Conservation (phyloP, 2,888 invertebrate species). For the Drosophila peninsularis region DNA sequence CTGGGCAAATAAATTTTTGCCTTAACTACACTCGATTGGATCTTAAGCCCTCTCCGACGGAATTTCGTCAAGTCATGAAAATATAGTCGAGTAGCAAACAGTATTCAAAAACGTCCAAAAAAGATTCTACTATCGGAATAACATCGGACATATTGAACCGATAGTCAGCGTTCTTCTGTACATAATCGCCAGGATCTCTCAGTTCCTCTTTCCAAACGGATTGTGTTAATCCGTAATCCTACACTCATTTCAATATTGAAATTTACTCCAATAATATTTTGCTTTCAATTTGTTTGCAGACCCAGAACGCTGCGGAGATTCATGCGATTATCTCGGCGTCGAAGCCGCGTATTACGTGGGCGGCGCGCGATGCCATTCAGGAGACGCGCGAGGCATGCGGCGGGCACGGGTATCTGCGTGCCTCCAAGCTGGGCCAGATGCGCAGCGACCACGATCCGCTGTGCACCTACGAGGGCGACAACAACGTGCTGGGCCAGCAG, state of each 20-base stretch:
- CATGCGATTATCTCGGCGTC: slow-evolving; percentile 88
- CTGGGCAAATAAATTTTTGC: too few relatives aligned
- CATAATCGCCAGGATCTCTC: too few relatives aligned
- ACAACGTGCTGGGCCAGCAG: slow-evolving; percentile 95
- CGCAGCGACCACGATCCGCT: slow-evolving; percentile 95
- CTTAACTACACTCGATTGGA: too few relatives aligned
- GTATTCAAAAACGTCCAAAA: too few relatives aligned
- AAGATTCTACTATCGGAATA: too few relatives aligned
- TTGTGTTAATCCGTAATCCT: too few relatives aligned
- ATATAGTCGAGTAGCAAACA: too few relatives aligned
- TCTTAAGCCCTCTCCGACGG: too few relatives aligned
- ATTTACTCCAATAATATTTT: background rate
- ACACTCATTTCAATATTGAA: background rate
- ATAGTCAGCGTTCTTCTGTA: too few relatives aligned
- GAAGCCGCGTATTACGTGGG: slow-evolving; percentile 90
- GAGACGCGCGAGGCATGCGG: slow-evolving; percentile 94
- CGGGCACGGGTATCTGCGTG: slow-evolving; percentile 91
- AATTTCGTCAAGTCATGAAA: too few relatives aligned
- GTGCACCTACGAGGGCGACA: slow-evolving; percentile 97
- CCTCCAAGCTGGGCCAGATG: slow-evolving; percentile 93
- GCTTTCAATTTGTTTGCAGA: slow-evolving; percentile 52
- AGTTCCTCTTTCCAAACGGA: too few relatives aligned
- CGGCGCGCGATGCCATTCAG: slow-evolving; percentile 90
- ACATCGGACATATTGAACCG: too few relatives aligned
- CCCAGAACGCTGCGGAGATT: slow-evolving; percentile 86